These are phyloP conservation scores for Ectemnius cavifrons DNA, from an alignment of 2,888 invertebrate species.

Conservation along the genomic window DNA sequence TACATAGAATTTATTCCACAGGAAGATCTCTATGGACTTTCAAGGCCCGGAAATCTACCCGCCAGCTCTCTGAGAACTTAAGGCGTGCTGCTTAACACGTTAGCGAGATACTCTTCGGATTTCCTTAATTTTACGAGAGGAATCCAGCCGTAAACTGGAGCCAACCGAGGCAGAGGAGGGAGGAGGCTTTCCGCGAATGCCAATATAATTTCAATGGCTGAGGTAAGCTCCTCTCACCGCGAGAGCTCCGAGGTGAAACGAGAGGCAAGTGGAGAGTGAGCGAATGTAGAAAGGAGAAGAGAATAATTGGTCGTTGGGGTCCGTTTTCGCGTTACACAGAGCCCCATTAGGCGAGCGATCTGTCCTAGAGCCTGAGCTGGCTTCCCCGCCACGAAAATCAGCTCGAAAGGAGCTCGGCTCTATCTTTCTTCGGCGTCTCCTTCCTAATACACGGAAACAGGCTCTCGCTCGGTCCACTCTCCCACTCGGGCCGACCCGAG, in stretches of 20 bases:
- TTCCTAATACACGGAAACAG: no score
- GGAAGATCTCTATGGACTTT: slow-evolving; percentile 45
- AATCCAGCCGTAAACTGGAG: slow-evolving; percentile 54
- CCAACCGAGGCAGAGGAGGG: not conserved
- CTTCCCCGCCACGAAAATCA: slow-evolving; percentile 14
- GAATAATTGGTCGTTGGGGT: slow-evolving; percentile 38
- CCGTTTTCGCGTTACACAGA: slow-evolving; percentile 41
- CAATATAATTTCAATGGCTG: slow-evolving; percentile 39
- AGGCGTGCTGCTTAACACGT: slow-evolving; percentile 24
- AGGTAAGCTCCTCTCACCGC: not conserved
- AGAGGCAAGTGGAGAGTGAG: slow-evolving; percentile 5
- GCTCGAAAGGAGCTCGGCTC: slow-evolving; percentile 4
- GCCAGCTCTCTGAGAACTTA: slow-evolving; percentile 29
- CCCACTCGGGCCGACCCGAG: slow-evolving; percentile 26
- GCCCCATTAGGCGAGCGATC: slow-evolving; percentile 40
- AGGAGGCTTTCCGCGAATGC: slow-evolving; percentile 26
- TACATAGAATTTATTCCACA: slow-evolving; percentile 53
- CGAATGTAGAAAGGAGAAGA: not conserved
- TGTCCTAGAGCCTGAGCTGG: slow-evolving; percentile 14
- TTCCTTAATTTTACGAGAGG: slow-evolving; percentile 58
- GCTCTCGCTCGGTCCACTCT: slow-evolving; percentile 15
- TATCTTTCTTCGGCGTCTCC: no score
- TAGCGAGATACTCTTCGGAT: slow-evolving; percentile 47
- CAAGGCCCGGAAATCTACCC: no score
- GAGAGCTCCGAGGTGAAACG: not conserved